Conservation (phyloP, 2,113 vertebrate species). For the Okapia johnstoni region DNA sequence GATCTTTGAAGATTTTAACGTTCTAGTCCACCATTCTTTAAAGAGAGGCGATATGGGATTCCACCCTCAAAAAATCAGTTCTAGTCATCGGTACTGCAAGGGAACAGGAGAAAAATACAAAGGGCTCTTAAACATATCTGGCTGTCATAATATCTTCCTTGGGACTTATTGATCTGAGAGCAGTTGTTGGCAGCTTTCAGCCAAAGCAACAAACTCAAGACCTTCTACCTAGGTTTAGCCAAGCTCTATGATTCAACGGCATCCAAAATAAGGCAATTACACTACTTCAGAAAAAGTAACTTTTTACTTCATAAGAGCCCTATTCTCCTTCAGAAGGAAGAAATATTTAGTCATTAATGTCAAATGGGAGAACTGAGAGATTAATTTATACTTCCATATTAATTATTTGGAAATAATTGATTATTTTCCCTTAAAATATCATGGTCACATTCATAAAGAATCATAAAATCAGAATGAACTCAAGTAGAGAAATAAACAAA, state of each 20-base stretch:
- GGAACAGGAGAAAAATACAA: background rate
- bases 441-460: background rate
- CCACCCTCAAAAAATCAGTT: background rate
- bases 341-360: background rate
- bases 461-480: background rate
- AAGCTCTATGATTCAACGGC: background rate
- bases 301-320: background rate
- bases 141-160: background rate
- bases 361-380: background rate
- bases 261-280: background rate
- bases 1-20: background rate
- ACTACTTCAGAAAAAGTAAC: background rate
- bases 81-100: background rate
- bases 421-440: background rate
- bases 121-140: background rate
- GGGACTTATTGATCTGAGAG: background rate
- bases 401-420: background rate
- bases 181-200: background rate
- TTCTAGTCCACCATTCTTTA: background rate
- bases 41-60: background rate
- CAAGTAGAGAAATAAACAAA: slow-evolving; percentile 59
- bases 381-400: background rate
- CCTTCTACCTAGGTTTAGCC: background rate
- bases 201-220: background rate
- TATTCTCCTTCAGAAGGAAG: background rate